Evolutionary conservation across 1,140 invertebrate genomes (phyloP).

Genomic region (Atta cephalotes): DNA sequence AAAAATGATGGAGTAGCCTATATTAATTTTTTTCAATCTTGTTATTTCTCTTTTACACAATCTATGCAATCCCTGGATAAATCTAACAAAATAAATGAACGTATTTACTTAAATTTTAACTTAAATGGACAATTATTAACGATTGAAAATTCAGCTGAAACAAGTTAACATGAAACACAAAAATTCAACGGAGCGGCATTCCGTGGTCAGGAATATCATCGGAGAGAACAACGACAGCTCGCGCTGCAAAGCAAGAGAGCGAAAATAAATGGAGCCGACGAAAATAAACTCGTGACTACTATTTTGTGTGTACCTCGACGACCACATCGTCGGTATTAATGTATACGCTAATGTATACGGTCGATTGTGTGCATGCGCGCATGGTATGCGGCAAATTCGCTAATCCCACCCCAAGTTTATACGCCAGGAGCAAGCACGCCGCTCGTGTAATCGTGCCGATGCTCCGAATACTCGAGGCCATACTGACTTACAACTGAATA

Average conservation of each 20-base stretch:
- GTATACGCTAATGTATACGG: slow-evolving; percentile 50
- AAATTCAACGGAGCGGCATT: background rate
- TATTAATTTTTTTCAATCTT: background rate
- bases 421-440: slow-evolving; percentile 11
- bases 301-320: slow-evolving; percentile 77
- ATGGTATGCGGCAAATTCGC: slow-evolving; percentile 70
- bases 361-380: slow-evolving; percentile 70
- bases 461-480: slow-evolving; percentile 46
- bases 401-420: slow-evolving; percentile 63
- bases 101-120: background rate
- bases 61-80: background rate
- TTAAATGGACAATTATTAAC: background rate
- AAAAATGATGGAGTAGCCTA: background rate
- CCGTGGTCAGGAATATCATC: slow-evolving; percentile 11
- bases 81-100: background rate
- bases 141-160: slow-evolving; percentile 3
- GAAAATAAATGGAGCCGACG: slow-evolving; percentile 78
- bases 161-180: slow-evolving; percentile 11
- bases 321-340: slow-evolving; percentile 39
- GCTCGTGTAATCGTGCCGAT: slow-evolving; percentile 52
- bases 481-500: slow-evolving; percentile 4
- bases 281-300: slow-evolving; percentile 79
- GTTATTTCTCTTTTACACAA: background rate
- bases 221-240: background rate
- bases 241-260: slow-evolving; percentile 36